Percentiles rank a stretch among this genome's conserved stretches.
phyloP scores from a whole-genome alignment of 2,113 vertebrate genomes.

The Eonycteris spelaea region DNA sequence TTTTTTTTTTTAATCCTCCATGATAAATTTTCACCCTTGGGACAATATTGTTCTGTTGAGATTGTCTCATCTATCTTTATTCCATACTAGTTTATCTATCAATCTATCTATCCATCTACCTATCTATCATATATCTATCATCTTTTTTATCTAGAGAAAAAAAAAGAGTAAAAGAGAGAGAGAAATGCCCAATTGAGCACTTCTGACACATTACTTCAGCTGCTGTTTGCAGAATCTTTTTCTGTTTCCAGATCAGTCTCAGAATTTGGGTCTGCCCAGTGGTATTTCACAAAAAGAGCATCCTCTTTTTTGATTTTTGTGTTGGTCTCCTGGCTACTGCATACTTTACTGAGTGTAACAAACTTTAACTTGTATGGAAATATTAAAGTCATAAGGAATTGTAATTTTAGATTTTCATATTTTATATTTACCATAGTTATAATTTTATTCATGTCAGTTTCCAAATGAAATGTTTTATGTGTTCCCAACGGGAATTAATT shows the following conservation, averaged over 20 bases:
- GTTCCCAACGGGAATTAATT: slow-evolving; percentile 63
- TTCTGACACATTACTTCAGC: neutral
- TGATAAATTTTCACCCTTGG: neutral
- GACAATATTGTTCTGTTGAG: neutral
- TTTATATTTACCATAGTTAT: slow-evolving; percentile 64
- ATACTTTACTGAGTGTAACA: slow-evolving; percentile 42
- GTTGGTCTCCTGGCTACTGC: slow-evolving; percentile 29
- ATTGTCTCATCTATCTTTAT: neutral
- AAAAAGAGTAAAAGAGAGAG: neutral
- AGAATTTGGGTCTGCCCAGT: neutral
- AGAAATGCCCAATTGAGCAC: neutral
- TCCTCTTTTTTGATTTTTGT: neutral
- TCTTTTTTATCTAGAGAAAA: neutral
- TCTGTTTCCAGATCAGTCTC: neutral
- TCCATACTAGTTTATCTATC: neutral
- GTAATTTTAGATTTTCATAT: slow-evolving; percentile 61
- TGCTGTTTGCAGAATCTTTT: neutral
- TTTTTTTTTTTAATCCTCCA: neutral
- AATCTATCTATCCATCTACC: neutral
- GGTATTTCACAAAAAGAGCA: neutral
- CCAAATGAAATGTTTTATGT: slow-evolving; percentile 65
- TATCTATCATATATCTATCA: neutral
- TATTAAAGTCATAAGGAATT: slow-evolving; percentile 53
- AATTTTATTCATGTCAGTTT: slow-evolving; percentile 68
- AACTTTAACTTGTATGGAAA: slow-evolving; percentile 68